Evolutionary conservation across 2,888 invertebrate species (phyloP).

Genomic region (Oligia fasciuncula): DNA sequence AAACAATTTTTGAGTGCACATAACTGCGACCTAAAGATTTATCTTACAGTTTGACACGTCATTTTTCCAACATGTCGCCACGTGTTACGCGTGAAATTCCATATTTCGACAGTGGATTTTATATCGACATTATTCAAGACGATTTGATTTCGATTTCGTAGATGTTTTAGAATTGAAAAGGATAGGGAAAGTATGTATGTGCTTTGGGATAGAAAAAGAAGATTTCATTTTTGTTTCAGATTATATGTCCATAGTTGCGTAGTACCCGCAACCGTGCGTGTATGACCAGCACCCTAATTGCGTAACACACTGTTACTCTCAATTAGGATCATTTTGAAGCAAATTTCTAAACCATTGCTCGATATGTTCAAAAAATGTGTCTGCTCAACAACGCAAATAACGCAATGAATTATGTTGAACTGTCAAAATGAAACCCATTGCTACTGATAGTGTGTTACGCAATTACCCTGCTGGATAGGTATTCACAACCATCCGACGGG

Average conservation of each 20-base stretch:
- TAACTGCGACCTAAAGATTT: constrained; percentile 78
- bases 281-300: no score
- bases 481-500: no score
- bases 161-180: constrained; percentile 38
- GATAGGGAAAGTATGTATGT: neutral
- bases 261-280: no score
- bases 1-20: constrained; percentile 86
- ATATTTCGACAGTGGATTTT: constrained; percentile 58
- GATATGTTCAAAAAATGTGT: no score
- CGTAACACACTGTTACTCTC: no score
- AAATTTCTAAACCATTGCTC: no score
- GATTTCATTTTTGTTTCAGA: neutral
- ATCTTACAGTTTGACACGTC: constrained; percentile 82
- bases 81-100: constrained; percentile 70
- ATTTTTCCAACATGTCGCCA: constrained; percentile 81
- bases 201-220: neutral
- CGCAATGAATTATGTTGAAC: no score
- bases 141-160: constrained; percentile 48
- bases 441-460: no score
- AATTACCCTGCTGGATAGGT: no score
- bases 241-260: neutral
- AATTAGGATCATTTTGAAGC: no score
- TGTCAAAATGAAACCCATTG: no score
- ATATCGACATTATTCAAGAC: constrained; percentile 42
- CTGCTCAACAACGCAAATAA: no score